Conservation (phyloP, 2,888 invertebrate genomes). For the Agapetus fuscipes region DNA sequence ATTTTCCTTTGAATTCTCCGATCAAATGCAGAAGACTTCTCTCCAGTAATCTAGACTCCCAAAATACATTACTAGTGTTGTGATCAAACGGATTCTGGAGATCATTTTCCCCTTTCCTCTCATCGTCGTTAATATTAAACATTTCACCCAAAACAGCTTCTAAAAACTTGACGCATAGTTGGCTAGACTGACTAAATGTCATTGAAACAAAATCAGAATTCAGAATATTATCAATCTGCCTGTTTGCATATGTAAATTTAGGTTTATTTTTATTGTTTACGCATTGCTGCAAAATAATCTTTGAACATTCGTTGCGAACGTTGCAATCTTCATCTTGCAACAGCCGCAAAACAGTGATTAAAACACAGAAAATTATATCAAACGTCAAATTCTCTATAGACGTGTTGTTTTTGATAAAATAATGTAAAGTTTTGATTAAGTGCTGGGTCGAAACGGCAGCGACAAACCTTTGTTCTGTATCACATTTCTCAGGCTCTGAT, state of each 20-base stretch:
- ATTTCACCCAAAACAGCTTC: constrained; percentile 22
- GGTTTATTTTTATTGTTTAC: background rate
- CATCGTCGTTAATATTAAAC: background rate
- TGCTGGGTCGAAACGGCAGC: constrained; percentile 36
- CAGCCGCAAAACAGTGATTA: constrained; percentile 36
- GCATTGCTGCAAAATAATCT: constrained; percentile 12
- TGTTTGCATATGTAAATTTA: constrained; percentile 2
- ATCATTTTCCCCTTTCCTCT: constrained; percentile 3
- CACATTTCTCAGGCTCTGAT: constrained; percentile 30
- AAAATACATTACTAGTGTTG: constrained; percentile 40
- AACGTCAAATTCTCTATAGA: constrained; percentile 1
- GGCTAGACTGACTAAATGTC: constrained; percentile 4
- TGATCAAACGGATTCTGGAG: constrained; percentile 43
- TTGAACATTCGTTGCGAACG: constrained; percentile 35
- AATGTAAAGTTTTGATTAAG: constrained; percentile 27
- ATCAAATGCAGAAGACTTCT: too few relatives aligned
- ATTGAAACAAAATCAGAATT: constrained; percentile 8
- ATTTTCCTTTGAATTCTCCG: too few relatives aligned
- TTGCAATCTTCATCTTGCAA: constrained; percentile 47
- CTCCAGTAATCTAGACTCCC: too few relatives aligned
- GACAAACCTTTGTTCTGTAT: constrained; percentile 35
- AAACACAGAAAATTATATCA: constrained; percentile 29
- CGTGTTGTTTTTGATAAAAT: constrained; percentile 24
- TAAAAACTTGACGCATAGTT: constrained; percentile 25
- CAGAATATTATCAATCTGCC: constrained; percentile 11